Evolutionary conservation across 2,888 invertebrate genomes (phyloP).

Genomic region (Tridacna crocea): DNA sequence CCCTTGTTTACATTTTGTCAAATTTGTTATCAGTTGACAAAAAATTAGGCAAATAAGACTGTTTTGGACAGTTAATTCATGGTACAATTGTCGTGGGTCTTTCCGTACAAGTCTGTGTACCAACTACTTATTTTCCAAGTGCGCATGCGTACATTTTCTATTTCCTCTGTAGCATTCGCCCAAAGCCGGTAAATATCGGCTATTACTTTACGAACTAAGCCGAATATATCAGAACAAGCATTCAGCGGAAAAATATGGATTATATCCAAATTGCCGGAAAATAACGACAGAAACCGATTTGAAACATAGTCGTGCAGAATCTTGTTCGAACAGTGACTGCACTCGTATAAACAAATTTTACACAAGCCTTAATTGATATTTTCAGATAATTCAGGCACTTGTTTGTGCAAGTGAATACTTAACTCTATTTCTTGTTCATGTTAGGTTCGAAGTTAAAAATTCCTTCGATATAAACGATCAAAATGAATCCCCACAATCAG

Average conservation of each 20-base stretch:
- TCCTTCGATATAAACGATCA: too few relatives aligned
- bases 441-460: too few relatives aligned
- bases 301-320: background rate
- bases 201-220: background rate
- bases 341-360: conserved; percentile 6
- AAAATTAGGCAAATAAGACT: background rate
- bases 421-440: too few relatives aligned
- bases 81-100: background rate
- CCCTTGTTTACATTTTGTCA: background rate
- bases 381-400: background rate
- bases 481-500: too few relatives aligned
- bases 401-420: background rate
- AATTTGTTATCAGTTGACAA: background rate
- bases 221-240: background rate
- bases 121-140: conserved; percentile 30
- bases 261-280: background rate
- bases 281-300: background rate
- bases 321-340: background rate
- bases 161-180: background rate
- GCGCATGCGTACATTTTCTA: conserved; percentile 51
- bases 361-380: background rate
- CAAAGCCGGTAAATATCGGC: background rate
- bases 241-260: background rate
- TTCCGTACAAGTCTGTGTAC: background rate
- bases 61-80: background rate